Evolutionary conservation across 2,797 vertebrate species (phyloP).

Genomic region (Anabacerthia variegaticeps): DNA sequence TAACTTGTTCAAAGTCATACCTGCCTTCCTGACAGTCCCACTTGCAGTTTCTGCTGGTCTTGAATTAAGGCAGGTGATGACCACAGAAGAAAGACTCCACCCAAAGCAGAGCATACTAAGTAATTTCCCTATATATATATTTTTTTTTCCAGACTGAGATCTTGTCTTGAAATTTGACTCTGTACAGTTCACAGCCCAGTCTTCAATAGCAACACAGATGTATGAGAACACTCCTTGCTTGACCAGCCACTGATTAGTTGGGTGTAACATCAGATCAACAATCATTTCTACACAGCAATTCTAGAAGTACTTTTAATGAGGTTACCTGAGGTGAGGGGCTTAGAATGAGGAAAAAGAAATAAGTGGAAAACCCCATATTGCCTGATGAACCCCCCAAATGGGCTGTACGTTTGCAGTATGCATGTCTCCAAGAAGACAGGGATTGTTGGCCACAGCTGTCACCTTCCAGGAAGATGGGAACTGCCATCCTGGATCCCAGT

Average conservation of each 20-base stretch:
- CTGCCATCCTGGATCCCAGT: neutral
- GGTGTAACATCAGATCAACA: neutral
- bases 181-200: neutral
- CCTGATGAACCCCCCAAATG: rapidly evolving
- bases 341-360: neutral
- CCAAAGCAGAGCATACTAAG: neutral
- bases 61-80: neutral
- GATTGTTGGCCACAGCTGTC: neutral
- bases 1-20: neutral
- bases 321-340: neutral
- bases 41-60: neutral
- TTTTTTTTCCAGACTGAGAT: neutral
- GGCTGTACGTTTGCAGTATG: neutral
- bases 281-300: neutral
- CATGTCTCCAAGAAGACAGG: neutral
- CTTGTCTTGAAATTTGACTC: neutral
- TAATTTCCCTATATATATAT: neutral
- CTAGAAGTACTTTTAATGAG: neutral
- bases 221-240: neutral
- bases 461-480: neutral
- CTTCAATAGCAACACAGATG: neutral
- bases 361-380: neutral
- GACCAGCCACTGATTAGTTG: neutral
- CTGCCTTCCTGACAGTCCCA: neutral
- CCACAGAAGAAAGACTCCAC: neutral